A percentile compares a stretch with the other conserved stretches of the same genome.
Evolutionary conservation across 1,140 invertebrate genomes (phyloP).

Genomic region (Hyposmocoma kahamanoa): DNA sequence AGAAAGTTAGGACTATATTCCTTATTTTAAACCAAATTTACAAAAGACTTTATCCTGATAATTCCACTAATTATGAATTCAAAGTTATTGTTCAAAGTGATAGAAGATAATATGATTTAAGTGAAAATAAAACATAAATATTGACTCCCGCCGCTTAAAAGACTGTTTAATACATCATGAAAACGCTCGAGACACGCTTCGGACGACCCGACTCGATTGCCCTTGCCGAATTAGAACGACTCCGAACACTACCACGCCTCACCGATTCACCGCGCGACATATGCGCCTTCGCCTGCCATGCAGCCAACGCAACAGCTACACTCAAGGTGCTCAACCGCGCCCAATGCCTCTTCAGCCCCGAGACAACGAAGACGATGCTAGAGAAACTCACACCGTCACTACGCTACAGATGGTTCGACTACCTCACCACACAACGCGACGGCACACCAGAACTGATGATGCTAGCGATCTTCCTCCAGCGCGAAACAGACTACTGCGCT

Average conservation of each 20-base stretch:
- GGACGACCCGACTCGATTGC: conserved; percentile 14
- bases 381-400: conserved; percentile 16
- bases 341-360: conserved; percentile 13
- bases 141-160: too few relatives aligned
- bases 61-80: too few relatives aligned
- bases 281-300: conserved; percentile 12
- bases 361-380: conserved; percentile 3
- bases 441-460: conserved; percentile 4
- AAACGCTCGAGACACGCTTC: conserved; percentile 10
- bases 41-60: too few relatives aligned
- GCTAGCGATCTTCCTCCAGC: conserved; percentile 5
- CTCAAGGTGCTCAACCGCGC: background rate
- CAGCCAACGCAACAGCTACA: conserved; percentile 12
- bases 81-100: too few relatives aligned
- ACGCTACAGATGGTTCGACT: conserved; percentile 12
- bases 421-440: too few relatives aligned
- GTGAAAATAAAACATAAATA: too few relatives aligned
- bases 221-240: conserved; percentile 7
- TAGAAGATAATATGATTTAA: too few relatives aligned
- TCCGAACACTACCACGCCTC: conserved; percentile 10
- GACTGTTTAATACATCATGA: too few relatives aligned
- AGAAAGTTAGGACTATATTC: too few relatives aligned
- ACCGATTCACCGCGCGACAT: conserved; percentile 11
- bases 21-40: too few relatives aligned
- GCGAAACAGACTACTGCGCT: too few relatives aligned